These are phyloP conservation scores for Schizopygopsis malacanthus DNA, from an alignment of 2,797 vertebrate genomes.

Conservation along the genomic window DNA sequence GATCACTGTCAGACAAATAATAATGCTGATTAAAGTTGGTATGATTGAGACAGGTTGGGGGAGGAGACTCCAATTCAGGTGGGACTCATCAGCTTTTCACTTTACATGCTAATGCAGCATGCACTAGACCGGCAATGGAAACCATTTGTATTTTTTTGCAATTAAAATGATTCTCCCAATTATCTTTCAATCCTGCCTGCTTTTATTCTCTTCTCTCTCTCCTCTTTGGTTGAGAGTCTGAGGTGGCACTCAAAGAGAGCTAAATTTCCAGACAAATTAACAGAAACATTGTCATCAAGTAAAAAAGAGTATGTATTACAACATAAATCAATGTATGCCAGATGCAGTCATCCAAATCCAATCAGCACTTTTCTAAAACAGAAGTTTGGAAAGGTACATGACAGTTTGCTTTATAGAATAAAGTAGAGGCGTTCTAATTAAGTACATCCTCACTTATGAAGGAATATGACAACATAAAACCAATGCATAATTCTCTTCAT, in stretches of 20 bases:
- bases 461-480: background rate
- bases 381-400: slow-evolving; percentile 6
- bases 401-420: slow-evolving; percentile 5
- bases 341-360: slow-evolving; percentile 19
- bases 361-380: slow-evolving; percentile 24
- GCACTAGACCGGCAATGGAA: slow-evolving; percentile 52
- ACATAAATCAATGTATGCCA: slow-evolving; percentile 29
- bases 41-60: slow-evolving; percentile 17
- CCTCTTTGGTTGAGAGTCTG: slow-evolving; percentile 2
- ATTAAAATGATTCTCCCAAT: slow-evolving; percentile 56
- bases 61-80: background rate
- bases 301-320: background rate
- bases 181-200: slow-evolving; percentile 9
- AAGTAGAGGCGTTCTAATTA: slow-evolving; percentile 27
- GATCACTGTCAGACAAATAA: slow-evolving; percentile 45
- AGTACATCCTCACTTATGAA: slow-evolving; percentile 4
- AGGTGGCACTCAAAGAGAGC: slow-evolving; percentile 14
- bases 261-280: slow-evolving; percentile 27
- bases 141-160: slow-evolving; percentile 64
- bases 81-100: slow-evolving; percentile 36
- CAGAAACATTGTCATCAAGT: background rate
- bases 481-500: slow-evolving; percentile 26
- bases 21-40: slow-evolving; percentile 33
- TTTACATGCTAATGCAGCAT: slow-evolving; percentile 57
- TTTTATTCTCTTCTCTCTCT: slow-evolving; percentile 21